A percentile compares a stretch with the other conserved stretches of the same genome.
These are phyloP conservation scores for Rugalucina vietnamica DNA, from an alignment of 2,888 invertebrate species.

Conservation along the genomic window DNA sequence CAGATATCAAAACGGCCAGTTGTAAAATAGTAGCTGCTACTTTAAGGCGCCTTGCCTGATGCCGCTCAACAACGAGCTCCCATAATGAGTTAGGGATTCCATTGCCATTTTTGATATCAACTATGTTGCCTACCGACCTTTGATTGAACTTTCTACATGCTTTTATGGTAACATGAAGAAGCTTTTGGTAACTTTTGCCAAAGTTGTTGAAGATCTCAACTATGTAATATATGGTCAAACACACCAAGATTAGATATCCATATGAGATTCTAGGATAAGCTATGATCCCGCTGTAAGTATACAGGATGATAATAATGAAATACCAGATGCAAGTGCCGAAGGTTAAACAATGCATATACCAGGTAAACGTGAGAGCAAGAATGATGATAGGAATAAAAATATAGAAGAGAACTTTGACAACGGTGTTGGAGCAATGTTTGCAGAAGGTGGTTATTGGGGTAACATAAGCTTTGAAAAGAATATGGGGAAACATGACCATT, in stretches of 20 bases:
- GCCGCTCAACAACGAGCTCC: slow-evolving; percentile 21
- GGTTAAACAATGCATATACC: slow-evolving; percentile 47
- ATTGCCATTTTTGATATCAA: slow-evolving; percentile 1
- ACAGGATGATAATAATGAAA: slow-evolving; percentile 46
- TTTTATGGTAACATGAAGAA: slow-evolving; percentile 35
- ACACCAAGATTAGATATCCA: slow-evolving; percentile 39
- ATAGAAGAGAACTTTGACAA: not conserved
- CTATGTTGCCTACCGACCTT: too few species aligned
- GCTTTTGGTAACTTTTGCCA: slow-evolving; percentile 29
- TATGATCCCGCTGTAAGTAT: slow-evolving; percentile 45
- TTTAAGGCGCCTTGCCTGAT: slow-evolving; percentile 39
- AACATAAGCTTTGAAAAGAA: slow-evolving; percentile 31
- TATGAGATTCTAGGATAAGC: slow-evolving; percentile 47
- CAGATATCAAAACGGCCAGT: slow-evolving; percentile 11
- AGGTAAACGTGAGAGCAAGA: slow-evolving; percentile 17
- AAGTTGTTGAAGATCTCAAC: slow-evolving; percentile 36
- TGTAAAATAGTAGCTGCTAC: slow-evolving; percentile 35
- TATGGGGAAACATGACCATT: slow-evolving; percentile 27
- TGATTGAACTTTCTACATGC: slow-evolving; percentile 22
- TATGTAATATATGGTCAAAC: slow-evolving; percentile 50
- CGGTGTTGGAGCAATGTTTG: not conserved
- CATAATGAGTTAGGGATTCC: slow-evolving; percentile 36
- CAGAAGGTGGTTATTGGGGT: not conserved
- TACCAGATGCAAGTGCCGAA: slow-evolving; percentile 52
- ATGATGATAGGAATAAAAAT: slow-evolving; percentile 20